Conservation (phyloP, 2,888 invertebrate genomes). For the Scaptodrosophila latifasciaeformis region DNA sequence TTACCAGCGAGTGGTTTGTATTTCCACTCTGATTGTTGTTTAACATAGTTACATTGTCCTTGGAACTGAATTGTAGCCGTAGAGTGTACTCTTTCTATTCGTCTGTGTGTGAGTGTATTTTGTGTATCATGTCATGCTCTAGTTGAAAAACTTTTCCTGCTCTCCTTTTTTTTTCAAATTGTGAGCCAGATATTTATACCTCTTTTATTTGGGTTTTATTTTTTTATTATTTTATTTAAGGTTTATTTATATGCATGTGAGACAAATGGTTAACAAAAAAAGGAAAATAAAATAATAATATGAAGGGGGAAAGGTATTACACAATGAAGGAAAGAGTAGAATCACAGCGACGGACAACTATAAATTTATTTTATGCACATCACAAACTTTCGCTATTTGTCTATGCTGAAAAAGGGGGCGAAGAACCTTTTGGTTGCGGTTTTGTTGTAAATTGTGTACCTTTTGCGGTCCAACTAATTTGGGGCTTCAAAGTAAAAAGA, state of each 20-base stretch:
- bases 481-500: background rate
- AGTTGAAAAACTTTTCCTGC: constrained; percentile 55
- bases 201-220: constrained; percentile 17
- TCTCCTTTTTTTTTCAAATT: constrained; percentile 24
- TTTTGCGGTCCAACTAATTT: constrained; percentile 55
- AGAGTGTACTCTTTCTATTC: constrained; percentile 19
- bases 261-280: constrained; percentile 47
- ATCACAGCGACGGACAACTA: constrained; percentile 9
- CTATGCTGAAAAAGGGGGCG: background rate
- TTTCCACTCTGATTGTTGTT: constrained; percentile 69
- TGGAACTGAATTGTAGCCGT: constrained; percentile 57
- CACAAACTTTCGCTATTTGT: constrained; percentile 44
- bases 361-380: constrained; percentile 54
- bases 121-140: constrained; percentile 60
- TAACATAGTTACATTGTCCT: constrained; percentile 66
- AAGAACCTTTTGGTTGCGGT: constrained; percentile 20
- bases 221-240: constrained; percentile 36
- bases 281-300: constrained; percentile 34
- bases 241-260: constrained; percentile 57
- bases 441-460: constrained; percentile 29
- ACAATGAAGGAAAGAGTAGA: constrained; percentile 12
- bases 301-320: constrained; percentile 35
- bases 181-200: no score
- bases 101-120: constrained; percentile 26
- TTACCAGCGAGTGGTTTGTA: constrained; percentile 68